Evolutionary conservation across 2,797 vertebrate species (phyloP).

Genomic region (Avahi laniger): DNA sequence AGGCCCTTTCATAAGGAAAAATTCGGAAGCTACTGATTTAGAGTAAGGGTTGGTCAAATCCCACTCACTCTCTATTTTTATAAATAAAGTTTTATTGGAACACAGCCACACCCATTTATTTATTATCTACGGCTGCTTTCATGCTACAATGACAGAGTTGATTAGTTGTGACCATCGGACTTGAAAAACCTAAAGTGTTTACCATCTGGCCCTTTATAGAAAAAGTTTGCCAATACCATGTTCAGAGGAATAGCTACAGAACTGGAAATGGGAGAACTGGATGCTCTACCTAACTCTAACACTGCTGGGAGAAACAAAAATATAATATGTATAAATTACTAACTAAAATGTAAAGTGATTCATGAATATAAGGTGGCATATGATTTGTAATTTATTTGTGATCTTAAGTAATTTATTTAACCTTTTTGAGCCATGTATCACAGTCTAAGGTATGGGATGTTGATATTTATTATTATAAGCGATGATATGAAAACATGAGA

Average conservation of each 20-base stretch:
- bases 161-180: not conserved
- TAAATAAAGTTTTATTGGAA: constrained; percentile 13
- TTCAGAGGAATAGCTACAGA: not conserved
- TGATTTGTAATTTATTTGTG: not conserved
- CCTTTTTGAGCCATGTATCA: constrained; percentile 10
- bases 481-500: not conserved
- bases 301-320: not conserved
- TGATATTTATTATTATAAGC: not conserved
- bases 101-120: not conserved
- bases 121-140: not conserved
- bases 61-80: not conserved
- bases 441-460: not conserved
- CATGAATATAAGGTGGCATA: not conserved
- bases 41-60: not conserved
- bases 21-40: constrained; percentile 7
- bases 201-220: not conserved
- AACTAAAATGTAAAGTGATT: not conserved
- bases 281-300: not conserved
- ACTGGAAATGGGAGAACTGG: not conserved
- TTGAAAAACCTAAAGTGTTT: not conserved
- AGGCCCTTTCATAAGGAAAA: not conserved
- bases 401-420: constrained; percentile 28
- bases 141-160: not conserved
- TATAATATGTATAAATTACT: not conserved
- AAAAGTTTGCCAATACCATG: not conserved